A percentile compares a stretch with the other conserved stretches of the same genome.
Evolutionary conservation across 2,113 vertebrate genomes (phyloP).

Genomic region (Malurus elegans): DNA sequence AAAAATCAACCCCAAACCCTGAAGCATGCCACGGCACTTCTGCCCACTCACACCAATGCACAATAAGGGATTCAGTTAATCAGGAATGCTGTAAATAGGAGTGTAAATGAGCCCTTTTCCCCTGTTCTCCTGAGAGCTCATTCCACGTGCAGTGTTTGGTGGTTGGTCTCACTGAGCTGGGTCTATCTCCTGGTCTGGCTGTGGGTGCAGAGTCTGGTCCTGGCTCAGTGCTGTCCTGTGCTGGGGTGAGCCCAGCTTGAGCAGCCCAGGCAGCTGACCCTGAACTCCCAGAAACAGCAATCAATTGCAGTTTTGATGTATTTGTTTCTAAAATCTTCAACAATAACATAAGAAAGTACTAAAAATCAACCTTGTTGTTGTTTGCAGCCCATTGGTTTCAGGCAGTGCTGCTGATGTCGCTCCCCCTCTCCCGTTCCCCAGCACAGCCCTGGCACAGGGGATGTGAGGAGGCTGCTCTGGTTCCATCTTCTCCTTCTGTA

Average conservation of each 20-base stretch:
- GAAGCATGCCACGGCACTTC: rapidly evolving
- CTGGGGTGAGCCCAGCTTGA: background rate
- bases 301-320: background rate
- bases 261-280: background rate
- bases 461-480: too few relatives aligned
- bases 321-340: background rate
- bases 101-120: rapidly evolving
- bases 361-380: rapidly evolving
- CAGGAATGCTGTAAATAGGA: rapidly evolving
- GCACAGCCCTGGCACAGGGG: too few relatives aligned
- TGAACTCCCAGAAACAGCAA: background rate
- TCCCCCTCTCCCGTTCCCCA: rapidly evolving
- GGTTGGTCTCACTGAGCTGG: rapidly evolving
- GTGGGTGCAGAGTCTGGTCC: rapidly evolving
- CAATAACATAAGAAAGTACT: background rate
- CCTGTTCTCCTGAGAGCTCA: background rate
- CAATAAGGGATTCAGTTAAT: background rate
- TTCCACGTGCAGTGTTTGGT: rapidly evolving
- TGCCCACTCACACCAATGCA: rapidly evolving
- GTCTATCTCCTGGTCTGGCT: rapidly evolving
- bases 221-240: rapidly evolving
- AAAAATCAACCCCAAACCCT: background rate
- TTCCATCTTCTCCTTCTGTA: background rate
- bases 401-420: rapidly evolving
- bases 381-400: background rate